Evolutionary conservation across 2,888 invertebrate genomes (phyloP), one percentile per base, ranked within the genome.

Genomic region (Aspidiotus destructor): DNA sequence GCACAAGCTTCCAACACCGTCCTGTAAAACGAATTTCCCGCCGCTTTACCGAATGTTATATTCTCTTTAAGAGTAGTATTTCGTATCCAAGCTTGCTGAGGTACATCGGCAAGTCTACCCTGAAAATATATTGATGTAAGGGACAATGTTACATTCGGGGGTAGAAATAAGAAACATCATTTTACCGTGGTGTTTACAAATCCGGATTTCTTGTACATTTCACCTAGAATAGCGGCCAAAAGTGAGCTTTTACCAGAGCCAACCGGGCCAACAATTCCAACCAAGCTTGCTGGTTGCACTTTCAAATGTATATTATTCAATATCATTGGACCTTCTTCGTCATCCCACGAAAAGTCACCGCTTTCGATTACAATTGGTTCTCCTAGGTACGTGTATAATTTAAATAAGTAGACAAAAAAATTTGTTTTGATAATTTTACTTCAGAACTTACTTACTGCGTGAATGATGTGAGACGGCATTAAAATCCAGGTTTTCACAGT

Each of bases 61-160:
- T 98, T 98, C 75, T 96, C 89, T 74, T 87, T 85, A 41, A 98
- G 79, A 0, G 95, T 93, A 6, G 91, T 89, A 79, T 98, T 98
- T 78, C 97, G 97, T 69, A 98, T 97, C 98, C 98, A 98, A 0
- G 97, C 94, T 79, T 94, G 93, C 75, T 96, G 95, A 0, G 95
- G 85, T 1, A 94, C 93, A 77, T 93, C 95, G 0, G 94, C 94
- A 16, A 84, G 77, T 3, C 79, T 76, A n/a, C 85, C 84, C 79
- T 73, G 62, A 13, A n/a, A 28, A 15, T 10, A 16, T 13, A 48
- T 6, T n/a, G 16, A 2, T 48, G 13, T 60, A 44, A 48, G 28
- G 9, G 0, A 15, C 16, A 42, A 40, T 58, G 28, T 40, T 9
- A 1, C 1, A 57, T 40, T 57, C 10, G 9, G 7, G 13, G 41